Percentiles rank a stretch among this genome's conserved stretches.
Evolutionary conservation across 2,113 vertebrate species (phyloP).

Genomic region (Sprattus sprattus): DNA sequence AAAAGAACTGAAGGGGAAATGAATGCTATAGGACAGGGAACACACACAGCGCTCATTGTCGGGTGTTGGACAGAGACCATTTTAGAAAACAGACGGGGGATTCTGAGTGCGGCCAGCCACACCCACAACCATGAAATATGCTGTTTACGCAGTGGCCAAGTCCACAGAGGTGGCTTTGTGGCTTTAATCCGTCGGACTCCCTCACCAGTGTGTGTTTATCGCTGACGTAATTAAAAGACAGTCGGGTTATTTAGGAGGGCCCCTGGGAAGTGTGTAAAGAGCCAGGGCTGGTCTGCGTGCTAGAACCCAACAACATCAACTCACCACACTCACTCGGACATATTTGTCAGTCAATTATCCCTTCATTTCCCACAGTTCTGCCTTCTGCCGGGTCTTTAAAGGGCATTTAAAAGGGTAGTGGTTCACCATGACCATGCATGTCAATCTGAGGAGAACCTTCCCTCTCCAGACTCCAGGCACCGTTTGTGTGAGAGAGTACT

Average conservation of each 20-base stretch:
- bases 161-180: conserved; percentile 10
- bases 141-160: conserved; percentile 18
- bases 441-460: background rate
- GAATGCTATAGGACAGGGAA: background rate
- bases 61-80: background rate
- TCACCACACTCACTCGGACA: background rate
- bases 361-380: background rate
- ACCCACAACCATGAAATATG: background rate
- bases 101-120: background rate
- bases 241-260: conserved; percentile 19
- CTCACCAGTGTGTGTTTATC: background rate
- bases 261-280: background rate
- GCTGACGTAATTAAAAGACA: conserved; percentile 18
- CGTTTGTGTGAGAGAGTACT: background rate
- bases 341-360: background rate
- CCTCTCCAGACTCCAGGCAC: background rate
- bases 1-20: background rate
- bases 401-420: background rate
- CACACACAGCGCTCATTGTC: background rate
- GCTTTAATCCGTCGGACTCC: background rate
- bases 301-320: background rate
- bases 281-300: background rate
- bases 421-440: background rate
- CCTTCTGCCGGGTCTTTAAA: background rate
- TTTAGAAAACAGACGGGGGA: background rate